A percentile compares a stretch with the other conserved stretches of the same genome.
Evolutionary conservation across 1,140 invertebrate species (phyloP).

Genomic region (Asbolus verrucosus): DNA sequence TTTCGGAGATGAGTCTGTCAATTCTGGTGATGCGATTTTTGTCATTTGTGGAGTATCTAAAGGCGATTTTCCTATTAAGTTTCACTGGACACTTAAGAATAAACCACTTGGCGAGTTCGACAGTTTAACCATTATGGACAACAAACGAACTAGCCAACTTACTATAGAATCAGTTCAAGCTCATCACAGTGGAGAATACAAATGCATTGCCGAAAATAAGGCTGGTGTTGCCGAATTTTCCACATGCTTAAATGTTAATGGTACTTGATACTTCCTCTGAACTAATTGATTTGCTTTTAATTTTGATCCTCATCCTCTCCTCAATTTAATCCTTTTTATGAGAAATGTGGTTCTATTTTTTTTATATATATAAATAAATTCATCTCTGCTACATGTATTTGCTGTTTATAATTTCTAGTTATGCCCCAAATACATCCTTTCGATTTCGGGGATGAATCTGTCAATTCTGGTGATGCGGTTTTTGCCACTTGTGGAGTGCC

Average conservation of each 20-base stretch:
- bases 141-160: constrained; percentile 70
- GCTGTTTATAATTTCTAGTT: constrained; percentile 61
- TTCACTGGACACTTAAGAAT: constrained; percentile 71
- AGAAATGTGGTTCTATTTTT: constrained; percentile 71
- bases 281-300: neutral
- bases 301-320: constrained; percentile 11
- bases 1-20: constrained; percentile 72
- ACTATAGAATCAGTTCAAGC: constrained; percentile 71
- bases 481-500: constrained; percentile 79
- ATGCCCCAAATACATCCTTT: constrained; percentile 68
- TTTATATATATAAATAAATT: too few relatives aligned
- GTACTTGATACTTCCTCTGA: constrained; percentile 65
- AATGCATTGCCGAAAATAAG: constrained; percentile 72
- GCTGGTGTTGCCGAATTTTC: constrained; percentile 72
- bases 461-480: constrained; percentile 77
- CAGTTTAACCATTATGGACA: constrained; percentile 66
- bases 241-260: constrained; percentile 73
- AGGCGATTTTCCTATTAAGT: constrained; percentile 80
- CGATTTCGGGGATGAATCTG: constrained; percentile 71
- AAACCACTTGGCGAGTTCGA: constrained; percentile 58
- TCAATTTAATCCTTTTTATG: too few relatives aligned
- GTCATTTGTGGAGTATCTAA: constrained; percentile 80
- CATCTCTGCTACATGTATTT: neutral
- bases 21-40: constrained; percentile 78
- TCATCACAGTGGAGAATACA: constrained; percentile 73